phyloP scores from a whole-genome alignment of 2,113 vertebrate species.

The Nyctibius bracteatus region DNA sequence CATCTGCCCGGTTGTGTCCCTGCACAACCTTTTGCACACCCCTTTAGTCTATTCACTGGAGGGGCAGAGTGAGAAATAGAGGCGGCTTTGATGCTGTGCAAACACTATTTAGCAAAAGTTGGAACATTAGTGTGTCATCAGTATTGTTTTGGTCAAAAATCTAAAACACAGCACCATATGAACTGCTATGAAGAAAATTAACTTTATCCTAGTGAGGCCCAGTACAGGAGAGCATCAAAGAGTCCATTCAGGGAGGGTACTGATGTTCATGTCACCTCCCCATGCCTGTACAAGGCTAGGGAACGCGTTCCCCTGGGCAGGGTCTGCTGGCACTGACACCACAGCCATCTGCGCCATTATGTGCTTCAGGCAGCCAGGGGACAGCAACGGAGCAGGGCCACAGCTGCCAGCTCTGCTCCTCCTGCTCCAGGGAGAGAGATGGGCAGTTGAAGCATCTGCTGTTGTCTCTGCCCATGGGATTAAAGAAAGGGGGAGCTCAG shows the following conservation, averaged over 20 bases:
- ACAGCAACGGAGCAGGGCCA: not conserved
- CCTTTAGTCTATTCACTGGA: not conserved
- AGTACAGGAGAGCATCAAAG: not conserved
- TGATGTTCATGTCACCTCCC: not conserved
- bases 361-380: not conserved
- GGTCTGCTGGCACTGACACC: not conserved
- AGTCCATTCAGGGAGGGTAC: not conserved
- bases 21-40: not conserved
- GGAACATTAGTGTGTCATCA: not conserved
- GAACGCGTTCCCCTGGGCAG: fast-evolving
- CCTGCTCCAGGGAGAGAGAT: not conserved
- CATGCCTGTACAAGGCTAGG: not conserved
- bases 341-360: fast-evolving
- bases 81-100: not conserved
- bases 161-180: not conserved
- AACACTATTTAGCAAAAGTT: not conserved
- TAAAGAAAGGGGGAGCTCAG: not conserved
- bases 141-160: not conserved
- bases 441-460: not conserved
- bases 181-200: not conserved
- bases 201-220: not conserved
- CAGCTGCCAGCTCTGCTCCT: not conserved
- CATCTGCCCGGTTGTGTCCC: not conserved
- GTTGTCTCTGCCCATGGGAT: not conserved
- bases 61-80: not conserved